A percentile compares a stretch with the other conserved stretches of the same genome.
These are phyloP conservation scores for Oophaga pumilio DNA, from an alignment of 2,113 vertebrate species.

Conservation along the genomic window DNA sequence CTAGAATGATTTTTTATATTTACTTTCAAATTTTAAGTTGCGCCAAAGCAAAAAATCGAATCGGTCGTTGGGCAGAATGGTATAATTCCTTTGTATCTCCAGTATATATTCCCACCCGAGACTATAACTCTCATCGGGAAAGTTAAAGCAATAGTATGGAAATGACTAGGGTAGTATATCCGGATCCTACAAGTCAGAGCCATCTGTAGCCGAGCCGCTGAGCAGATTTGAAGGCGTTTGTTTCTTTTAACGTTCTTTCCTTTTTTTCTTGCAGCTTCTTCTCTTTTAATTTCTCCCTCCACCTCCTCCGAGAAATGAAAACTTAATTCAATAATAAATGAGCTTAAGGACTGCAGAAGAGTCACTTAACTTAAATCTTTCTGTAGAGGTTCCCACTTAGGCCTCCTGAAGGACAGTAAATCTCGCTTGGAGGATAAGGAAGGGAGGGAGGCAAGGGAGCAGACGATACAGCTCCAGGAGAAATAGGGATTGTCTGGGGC, in stretches of 20 bases:
- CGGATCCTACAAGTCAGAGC: not conserved
- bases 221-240: slow-evolving; percentile 31
- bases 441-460: slow-evolving; percentile 65
- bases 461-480: slow-evolving; percentile 70
- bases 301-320: slow-evolving; percentile 73
- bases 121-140: slow-evolving; percentile 8
- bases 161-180: not conserved
- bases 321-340: slow-evolving; percentile 89
- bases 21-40: too few species aligned
- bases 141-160: not conserved
- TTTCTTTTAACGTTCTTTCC: slow-evolving; percentile 14
- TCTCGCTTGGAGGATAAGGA: slow-evolving; percentile 67
- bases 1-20: too few species aligned
- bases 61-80: not conserved
- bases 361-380: slow-evolving; percentile 90
- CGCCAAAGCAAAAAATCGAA: too few species aligned
- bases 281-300: slow-evolving; percentile 55
- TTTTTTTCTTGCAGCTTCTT: not conserved
- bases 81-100: not conserved
- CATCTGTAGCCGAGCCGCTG: not conserved
- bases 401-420: slow-evolving; percentile 84
- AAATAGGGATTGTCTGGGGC: slow-evolving; percentile 70
- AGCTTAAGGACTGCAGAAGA: slow-evolving; percentile 78
- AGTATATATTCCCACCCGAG: not conserved
- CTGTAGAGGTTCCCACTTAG: slow-evolving; percentile 86